Base-by-base conservation (phyloP, 1,140 invertebrate genomes). In the Bacillus rossius region DNA sequence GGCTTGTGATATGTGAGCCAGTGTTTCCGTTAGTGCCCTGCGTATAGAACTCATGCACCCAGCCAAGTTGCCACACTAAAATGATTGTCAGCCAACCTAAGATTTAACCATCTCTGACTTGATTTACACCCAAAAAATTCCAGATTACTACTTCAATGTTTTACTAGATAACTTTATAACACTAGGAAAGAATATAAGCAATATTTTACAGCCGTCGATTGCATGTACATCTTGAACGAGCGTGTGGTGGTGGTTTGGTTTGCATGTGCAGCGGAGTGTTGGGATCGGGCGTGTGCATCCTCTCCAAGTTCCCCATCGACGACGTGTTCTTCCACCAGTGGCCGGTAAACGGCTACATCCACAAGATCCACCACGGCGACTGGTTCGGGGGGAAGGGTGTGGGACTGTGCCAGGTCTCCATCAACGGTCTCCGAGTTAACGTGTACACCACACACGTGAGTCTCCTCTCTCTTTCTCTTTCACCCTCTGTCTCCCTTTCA, bases 301-400 rank as follows among this genome's bases (percentile, higher is more conserved):
- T 98, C 59, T 96, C 94, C 20, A 87, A 86, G 71, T 87, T 87
- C 77, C 78, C 82, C n/a, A 95, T 98, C 43, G 75, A 88, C 66
- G 89, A 94, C 70, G 88, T 89, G 0, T 87, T 96, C 68, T 95
- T 93, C 65, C 91, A 96, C 73, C 84, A 88, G 58, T 99, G 92
- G 87, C 82, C 91, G 26, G 75, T 98, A n/a, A 98, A 98, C 80
- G 96, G 96, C 2, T 98, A 97, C 70, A 86, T 95, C 52, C 96
- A 98, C 72, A 96, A 96, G 75, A 81, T 98, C 62, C 90, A 94
- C 47, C 95, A 98, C 76, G 96, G 92, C 1, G 96, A 98, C 72
- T 99, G 96, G 96, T 98, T 96, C 77, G 96, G 93, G 51, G 96
- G 95, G 7, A 98, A 98, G 82, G 94, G 94, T 37, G 85, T 98